A percentile compares a stretch with the other conserved stretches of the same genome.
phyloP scores from a whole-genome alignment of 30 jellyfish, hydroid and myxozoan genomes.

The Chironex yamaguchii region DNA sequence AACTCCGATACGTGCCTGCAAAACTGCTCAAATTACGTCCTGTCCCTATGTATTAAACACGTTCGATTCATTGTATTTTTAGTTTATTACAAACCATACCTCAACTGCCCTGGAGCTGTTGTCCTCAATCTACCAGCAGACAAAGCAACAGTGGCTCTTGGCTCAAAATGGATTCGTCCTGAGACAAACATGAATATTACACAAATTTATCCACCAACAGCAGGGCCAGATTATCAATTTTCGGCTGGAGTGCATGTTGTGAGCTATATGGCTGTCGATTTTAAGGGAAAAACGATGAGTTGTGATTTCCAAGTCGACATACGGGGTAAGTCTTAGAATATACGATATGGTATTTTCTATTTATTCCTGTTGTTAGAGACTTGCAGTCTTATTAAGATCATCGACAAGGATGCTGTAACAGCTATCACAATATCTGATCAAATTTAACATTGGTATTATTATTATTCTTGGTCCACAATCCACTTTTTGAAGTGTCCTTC shows the following conservation, averaged over 20 bases:
- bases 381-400: neutral
- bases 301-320: constrained; percentile 78
- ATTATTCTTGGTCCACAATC: too few relatives aligned
- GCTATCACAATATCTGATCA: too few relatives aligned
- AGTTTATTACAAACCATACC: constrained; percentile 83
- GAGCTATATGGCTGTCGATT: constrained; percentile 63
- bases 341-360: neutral
- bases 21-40: too few relatives aligned
- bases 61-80: neutral
- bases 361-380: neutral
- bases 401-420: too few relatives aligned
- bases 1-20: too few relatives aligned
- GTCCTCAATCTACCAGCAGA: constrained; percentile 57
- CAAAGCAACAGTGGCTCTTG: constrained; percentile 50
- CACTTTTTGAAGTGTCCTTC: too few relatives aligned
- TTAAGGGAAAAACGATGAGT: constrained; percentile 45
- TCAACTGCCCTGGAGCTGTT: constrained; percentile 91
- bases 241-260: constrained; percentile 74
- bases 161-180: constrained; percentile 75
- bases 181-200: constrained; percentile 83
- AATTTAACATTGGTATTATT: too few relatives aligned
- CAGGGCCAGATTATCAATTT: constrained; percentile 61
- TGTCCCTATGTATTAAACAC: too few relatives aligned
- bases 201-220: constrained; percentile 52
- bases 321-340: constrained; percentile 57